Conservation (phyloP, 2,888 invertebrate genomes). For the Aspidiotus destructor region DNA sequence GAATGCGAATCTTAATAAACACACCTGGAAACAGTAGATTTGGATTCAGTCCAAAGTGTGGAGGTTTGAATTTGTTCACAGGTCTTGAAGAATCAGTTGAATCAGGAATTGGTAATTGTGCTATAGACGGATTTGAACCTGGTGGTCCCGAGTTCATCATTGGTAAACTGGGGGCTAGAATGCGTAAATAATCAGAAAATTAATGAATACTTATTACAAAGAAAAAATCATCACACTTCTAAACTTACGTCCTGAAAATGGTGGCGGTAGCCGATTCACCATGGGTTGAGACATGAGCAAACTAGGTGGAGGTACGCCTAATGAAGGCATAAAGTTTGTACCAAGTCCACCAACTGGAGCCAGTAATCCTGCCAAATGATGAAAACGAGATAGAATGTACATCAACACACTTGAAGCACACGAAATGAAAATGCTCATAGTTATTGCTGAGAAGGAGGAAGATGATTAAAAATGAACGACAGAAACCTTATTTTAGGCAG, state of each 20-base stretch:
- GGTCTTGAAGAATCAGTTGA: constrained; percentile 2
- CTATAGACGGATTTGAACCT: constrained; percentile 15
- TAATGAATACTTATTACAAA: background rate
- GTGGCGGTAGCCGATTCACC: constrained; percentile 36
- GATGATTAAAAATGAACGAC: too few species aligned
- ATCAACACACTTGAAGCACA: too few species aligned
- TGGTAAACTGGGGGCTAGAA: constrained; percentile 19
- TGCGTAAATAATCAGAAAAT: too few species aligned
- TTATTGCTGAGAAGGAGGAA: too few species aligned
- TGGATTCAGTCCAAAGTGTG: constrained; percentile 20
- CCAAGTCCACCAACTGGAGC: constrained; percentile 23
- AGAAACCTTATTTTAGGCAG: too few species aligned
- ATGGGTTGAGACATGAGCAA: constrained; percentile 42
- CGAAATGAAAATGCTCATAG: too few species aligned
- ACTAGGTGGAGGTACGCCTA: constrained; percentile 50
- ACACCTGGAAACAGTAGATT: constrained; percentile 23
- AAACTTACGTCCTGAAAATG: constrained; percentile 27
- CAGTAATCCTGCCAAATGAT: constrained; percentile 19
- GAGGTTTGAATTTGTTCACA: constrained; percentile 18
- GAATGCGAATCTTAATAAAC: background rate
- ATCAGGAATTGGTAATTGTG: constrained; percentile 27
- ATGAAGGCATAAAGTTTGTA: constrained; percentile 41
- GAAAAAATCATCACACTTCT: background rate
- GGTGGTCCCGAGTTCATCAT: constrained; percentile 24
- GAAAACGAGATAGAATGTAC: too few species aligned